phyloP scores from a whole-genome alignment of 2,797 vertebrate species.

The Syngnathus acus region DNA sequence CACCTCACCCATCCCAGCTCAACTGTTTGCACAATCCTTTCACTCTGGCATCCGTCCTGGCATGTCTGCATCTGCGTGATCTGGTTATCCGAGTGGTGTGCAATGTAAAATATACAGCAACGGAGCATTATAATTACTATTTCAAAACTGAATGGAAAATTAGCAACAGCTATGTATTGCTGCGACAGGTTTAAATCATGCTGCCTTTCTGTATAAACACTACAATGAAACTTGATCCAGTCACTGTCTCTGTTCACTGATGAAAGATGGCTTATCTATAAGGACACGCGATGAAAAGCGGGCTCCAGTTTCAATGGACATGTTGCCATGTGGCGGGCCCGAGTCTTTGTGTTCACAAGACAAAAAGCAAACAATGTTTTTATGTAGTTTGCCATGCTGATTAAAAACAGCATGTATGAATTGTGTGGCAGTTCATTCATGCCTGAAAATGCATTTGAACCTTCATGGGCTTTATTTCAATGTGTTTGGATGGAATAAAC shows the following conservation, averaged over 20 bases:
- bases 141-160: not conserved
- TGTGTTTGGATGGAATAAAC: not conserved
- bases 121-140: not conserved
- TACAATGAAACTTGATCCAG: slow-evolving; percentile 41
- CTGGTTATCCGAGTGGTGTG: not conserved
- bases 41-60: not conserved
- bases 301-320: slow-evolving; percentile 35
- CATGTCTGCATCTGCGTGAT: not conserved
- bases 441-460: not conserved
- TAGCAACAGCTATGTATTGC: slow-evolving; percentile 5
- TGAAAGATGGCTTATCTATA: slow-evolving; percentile 16
- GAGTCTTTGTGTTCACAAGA: not conserved
- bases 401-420: not conserved
- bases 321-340: slow-evolving; percentile 2
- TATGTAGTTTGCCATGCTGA: not conserved
- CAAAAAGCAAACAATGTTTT: slow-evolving; percentile 1
- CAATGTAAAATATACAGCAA: too few relatives aligned
- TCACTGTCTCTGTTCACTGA: slow-evolving; percentile 13
- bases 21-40: not conserved
- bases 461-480: not conserved
- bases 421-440: not conserved
- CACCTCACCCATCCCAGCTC: not conserved
- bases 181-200: slow-evolving; percentile 2
- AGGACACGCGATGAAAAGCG: slow-evolving; percentile 28
- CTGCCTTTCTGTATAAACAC: slow-evolving; percentile 15